phyloP scores from a whole-genome alignment of 2,888 invertebrate species.

The Artemia sinica region DNA sequence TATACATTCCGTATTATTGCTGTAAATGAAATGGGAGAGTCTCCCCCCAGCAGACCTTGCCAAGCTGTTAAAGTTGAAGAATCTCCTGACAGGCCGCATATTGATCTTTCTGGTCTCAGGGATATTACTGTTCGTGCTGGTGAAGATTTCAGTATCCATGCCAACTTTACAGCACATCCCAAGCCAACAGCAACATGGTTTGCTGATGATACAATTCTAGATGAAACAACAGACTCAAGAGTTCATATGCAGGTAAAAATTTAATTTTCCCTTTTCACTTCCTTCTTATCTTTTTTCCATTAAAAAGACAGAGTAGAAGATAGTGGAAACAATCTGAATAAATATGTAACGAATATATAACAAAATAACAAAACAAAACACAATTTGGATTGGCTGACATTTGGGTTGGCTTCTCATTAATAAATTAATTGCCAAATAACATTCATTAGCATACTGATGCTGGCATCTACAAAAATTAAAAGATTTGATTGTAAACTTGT shows the following conservation, averaged over 20 bases:
- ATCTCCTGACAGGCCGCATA: conserved; percentile 85
- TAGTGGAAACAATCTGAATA: background rate
- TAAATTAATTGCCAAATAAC: too few relatives aligned
- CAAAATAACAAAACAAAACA: background rate
- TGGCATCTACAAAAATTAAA: too few relatives aligned
- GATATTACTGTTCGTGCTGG: conserved; percentile 94
- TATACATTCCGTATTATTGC: conserved; percentile 91
- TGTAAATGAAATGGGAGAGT: conserved; percentile 66
- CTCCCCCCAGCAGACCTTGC: conserved; percentile 66
- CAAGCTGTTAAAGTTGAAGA: conserved; percentile 63
- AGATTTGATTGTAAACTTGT: too few relatives aligned
- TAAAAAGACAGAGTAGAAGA: background rate
- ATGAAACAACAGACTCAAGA: conserved; percentile 49
- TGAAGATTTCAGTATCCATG: conserved; percentile 89
- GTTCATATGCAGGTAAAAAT: conserved; percentile 32
- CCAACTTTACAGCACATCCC: conserved; percentile 89
- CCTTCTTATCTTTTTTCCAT: conserved; percentile 2
- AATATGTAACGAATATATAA: conserved; percentile 11
- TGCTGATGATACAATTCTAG: conserved; percentile 62
- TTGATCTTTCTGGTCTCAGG: conserved; percentile 79
- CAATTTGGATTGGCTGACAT: too few relatives aligned
- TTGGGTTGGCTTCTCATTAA: too few relatives aligned
- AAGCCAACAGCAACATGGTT: conserved; percentile 88
- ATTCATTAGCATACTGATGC: too few relatives aligned
- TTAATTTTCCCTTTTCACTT: conserved; percentile 16